phyloP scores from a whole-genome alignment of 1,140 invertebrate species.

The Drosophila novamexicana region DNA sequence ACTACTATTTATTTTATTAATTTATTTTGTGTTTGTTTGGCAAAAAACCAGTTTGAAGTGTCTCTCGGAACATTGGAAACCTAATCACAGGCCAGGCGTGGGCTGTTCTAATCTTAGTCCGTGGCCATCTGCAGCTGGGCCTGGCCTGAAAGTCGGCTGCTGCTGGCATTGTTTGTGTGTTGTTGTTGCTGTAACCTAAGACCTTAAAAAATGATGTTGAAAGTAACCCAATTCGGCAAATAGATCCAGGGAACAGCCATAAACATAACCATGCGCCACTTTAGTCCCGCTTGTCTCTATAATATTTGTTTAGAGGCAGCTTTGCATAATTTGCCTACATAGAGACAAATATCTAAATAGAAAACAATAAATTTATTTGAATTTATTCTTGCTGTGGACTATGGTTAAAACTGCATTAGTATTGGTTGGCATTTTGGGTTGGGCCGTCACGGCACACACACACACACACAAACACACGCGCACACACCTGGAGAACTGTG shows the following conservation, averaged over 20 bases:
- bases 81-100: conserved; percentile 65
- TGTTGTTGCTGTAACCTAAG: conserved; percentile 66
- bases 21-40: conserved; percentile 7
- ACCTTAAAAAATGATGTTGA: conserved; percentile 63
- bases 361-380: conserved; percentile 72
- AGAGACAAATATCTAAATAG: conserved; percentile 60
- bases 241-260: conserved; percentile 37
- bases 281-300: conserved; percentile 35
- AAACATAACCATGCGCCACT: conserved; percentile 28
- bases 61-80: conserved; percentile 17
- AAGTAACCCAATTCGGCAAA: conserved; percentile 73
- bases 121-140: conserved; percentile 69
- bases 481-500: conserved; percentile 1
- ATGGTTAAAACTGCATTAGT: conserved; percentile 44
- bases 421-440: conserved; percentile 54
- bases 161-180: conserved; percentile 23
- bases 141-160: conserved; percentile 43
- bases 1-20: conserved; percentile 7
- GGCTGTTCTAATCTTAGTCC: conserved; percentile 57
- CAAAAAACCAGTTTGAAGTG: conserved; percentile 61
- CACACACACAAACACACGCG: conserved; percentile 54
- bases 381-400: conserved; percentile 22
- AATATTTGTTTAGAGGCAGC: conserved; percentile 44
- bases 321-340: conserved; percentile 64
- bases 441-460: conserved; percentile 38